Base-by-base conservation (phyloP, 2,797 vertebrate species). In the Gobio occitaniae region DNA sequence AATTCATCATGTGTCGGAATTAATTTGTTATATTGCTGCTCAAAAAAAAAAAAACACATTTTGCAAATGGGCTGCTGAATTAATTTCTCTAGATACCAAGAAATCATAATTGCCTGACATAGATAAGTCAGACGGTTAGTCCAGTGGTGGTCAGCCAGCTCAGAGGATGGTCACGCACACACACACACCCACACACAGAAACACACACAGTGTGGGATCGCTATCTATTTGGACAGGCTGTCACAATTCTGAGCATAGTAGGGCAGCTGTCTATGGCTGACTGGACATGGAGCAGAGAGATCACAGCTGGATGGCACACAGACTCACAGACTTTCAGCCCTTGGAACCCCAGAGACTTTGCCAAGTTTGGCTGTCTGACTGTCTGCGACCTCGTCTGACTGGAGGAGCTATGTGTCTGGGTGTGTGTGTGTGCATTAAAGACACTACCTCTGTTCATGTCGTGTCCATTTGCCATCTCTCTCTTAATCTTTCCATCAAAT, bases 221-320 rank as follows among this genome's bases (percentile, higher is more conserved):
- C 32, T 82, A 54, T 84, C 63, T 82, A 56, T 68, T 71, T 87
- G 79, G 82, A 87, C 74, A 86, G 84, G 19, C 82, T 82, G 84
- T 86, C 82, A 87, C 70, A 89, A 69, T 80, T 86, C 84, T 63
- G 52, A 82, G 84, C 86, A 75, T 76, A 72, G 84, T 77, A 78
- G 83, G 81, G 77, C 77, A 38, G 78, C 74, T 69, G 84, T 87
- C 86, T 87, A 89, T 86, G 84, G 88, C 78, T 89, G 84, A 84
- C 74, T 84, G 82, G 84, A 86, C 86, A 86, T 81, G 38, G 71
- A 80, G 80, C 80, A 81, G 65, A 32, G 75, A 88, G 84, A 84
- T 84, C 84, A 86, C 84, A 89, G 84, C 82, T 84, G 78, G 84
- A 84, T 54, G 84, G 66, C 81, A 70, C 68, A 69, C 79, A 83